Percentiles rank a stretch among this genome's conserved stretches.
Conservation (phyloP, 2,888 invertebrate species). For the Formica aserva region DNA sequence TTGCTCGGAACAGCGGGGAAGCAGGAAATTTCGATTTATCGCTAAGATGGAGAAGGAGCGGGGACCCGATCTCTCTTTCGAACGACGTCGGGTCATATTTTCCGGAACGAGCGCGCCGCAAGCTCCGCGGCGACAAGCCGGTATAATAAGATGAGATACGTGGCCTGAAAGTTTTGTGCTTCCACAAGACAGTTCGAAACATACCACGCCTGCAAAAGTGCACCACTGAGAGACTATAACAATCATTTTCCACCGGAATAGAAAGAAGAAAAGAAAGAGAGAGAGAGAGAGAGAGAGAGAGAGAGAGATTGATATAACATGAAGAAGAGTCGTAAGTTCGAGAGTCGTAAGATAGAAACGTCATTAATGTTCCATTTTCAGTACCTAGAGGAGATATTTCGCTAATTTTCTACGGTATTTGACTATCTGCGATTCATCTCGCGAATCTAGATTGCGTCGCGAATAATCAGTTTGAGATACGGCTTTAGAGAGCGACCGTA, state of each 20-base stretch:
- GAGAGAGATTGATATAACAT: conserved; percentile 3
- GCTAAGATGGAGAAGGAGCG: conserved; percentile 64
- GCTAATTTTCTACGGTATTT: conserved; percentile 52
- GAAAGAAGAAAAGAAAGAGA: no score
- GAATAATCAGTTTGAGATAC: conserved; percentile 29
- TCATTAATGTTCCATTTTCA: background rate
- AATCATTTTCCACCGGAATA: conserved; percentile 41
- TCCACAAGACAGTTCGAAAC: conserved; percentile 34
- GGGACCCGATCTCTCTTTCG: conserved; percentile 44
- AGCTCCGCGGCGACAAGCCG: conserved; percentile 61
- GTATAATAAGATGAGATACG: conserved; percentile 66
- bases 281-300: background rate
- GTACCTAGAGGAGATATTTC: conserved; percentile 36
- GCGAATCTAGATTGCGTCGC: conserved; percentile 26
- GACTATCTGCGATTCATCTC: conserved; percentile 34
- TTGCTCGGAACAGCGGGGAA: conserved; percentile 36
- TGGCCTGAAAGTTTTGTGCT: conserved; percentile 34
- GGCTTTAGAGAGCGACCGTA: conserved; percentile 14
- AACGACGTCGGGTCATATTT: conserved; percentile 55
- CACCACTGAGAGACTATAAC: conserved; percentile 32
- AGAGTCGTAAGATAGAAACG: conserved; percentile 3
- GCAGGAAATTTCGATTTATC: conserved; percentile 64
- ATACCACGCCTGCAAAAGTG: conserved; percentile 11
- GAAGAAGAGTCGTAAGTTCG: conserved; percentile 10
- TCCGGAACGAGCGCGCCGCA: conserved; percentile 35